Percentiles rank a stretch among this genome's conserved stretches.
Evolutionary conservation across 2,888 invertebrate genomes (phyloP).

Genomic region (Xestobium rufovillosum): DNA sequence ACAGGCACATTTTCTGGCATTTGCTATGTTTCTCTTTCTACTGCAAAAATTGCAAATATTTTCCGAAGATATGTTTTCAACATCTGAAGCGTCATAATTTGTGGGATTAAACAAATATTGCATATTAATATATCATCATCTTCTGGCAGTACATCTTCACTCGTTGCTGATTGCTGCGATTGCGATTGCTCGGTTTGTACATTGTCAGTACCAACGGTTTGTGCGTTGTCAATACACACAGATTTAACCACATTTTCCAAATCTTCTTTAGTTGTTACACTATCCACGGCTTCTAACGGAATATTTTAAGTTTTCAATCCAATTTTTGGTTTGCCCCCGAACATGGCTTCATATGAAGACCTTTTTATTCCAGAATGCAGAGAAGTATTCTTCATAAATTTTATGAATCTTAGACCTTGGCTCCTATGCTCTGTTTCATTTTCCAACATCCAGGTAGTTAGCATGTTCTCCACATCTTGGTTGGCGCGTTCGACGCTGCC

Average conservation of each 20-base stretch:
- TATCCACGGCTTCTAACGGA: too few relatives aligned
- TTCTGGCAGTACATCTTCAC: constrained; percentile 1
- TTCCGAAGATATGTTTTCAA: constrained; percentile 1
- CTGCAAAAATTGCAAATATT: constrained; percentile 7
- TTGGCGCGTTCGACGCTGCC: constrained; percentile 26
- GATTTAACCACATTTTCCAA: too few relatives aligned
- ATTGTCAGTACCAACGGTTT: too few relatives aligned
- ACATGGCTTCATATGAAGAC: constrained; percentile 25
- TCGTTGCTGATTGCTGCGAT: constrained; percentile 1
- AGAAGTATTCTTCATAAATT: constrained; percentile 26
- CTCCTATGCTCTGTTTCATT: constrained; percentile 25
- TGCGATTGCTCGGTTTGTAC: constrained; percentile 3
- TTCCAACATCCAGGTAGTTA: too few relatives aligned
- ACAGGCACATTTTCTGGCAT: constrained; percentile 13
- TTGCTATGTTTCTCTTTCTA: constrained; percentile 8
- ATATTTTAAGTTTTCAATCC: too few relatives aligned
- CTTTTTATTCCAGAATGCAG: constrained; percentile 22
- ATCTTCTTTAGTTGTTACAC: too few relatives aligned
- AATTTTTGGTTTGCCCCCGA: constrained; percentile 19
- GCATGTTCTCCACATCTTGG: constrained; percentile 25
- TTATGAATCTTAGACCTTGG: constrained; percentile 24
- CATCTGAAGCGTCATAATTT: constrained; percentile 4
- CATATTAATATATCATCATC: too few relatives aligned
- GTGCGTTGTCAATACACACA: too few relatives aligned
- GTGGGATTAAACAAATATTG: constrained; percentile 4